These are phyloP conservation scores for Heliothis virescens DNA, from an alignment of 1,140 invertebrate species.

Conservation along the genomic window DNA sequence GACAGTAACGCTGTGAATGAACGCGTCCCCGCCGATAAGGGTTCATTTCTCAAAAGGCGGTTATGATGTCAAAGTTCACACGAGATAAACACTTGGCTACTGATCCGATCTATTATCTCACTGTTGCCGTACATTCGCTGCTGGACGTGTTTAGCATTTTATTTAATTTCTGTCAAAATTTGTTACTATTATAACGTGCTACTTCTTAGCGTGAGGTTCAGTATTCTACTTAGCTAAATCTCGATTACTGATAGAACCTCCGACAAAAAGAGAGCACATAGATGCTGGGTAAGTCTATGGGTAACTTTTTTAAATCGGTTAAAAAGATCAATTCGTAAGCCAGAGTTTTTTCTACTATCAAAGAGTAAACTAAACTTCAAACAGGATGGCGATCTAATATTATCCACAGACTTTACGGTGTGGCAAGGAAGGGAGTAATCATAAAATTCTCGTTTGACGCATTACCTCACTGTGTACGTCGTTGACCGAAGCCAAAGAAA, in stretches of 20 bases:
- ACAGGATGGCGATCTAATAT: constrained; percentile 33
- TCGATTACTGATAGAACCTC: too few relatives aligned
- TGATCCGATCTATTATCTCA: constrained; percentile 56
- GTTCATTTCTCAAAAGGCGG: constrained; percentile 77
- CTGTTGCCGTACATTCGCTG: constrained; percentile 45
- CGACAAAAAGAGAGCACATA: too few relatives aligned
- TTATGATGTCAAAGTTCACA: constrained; percentile 78
- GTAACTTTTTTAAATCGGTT: too few relatives aligned
- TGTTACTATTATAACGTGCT: background rate
- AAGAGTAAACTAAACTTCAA: background rate
- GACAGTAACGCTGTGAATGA: constrained; percentile 73
- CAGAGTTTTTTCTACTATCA: too few relatives aligned
- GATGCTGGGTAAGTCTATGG: too few relatives aligned
- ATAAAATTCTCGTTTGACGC: constrained; percentile 38
- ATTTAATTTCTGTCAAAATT: background rate
- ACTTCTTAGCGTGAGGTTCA: background rate
- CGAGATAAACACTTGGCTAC: constrained; percentile 63
- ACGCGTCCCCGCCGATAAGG: constrained; percentile 76
- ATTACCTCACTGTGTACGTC: constrained; percentile 36
- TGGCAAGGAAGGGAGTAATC: constrained; percentile 9
- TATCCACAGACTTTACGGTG: constrained; percentile 18
- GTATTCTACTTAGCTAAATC: background rate
- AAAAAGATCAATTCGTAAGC: too few relatives aligned
- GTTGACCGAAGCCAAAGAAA: constrained; percentile 46
- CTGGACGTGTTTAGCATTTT: constrained; percentile 23